A percentile compares a stretch with the other conserved stretches of the same genome.
phyloP scores from a whole-genome alignment of 2,113 vertebrate species.

The Triplophysa dalaica region DNA sequence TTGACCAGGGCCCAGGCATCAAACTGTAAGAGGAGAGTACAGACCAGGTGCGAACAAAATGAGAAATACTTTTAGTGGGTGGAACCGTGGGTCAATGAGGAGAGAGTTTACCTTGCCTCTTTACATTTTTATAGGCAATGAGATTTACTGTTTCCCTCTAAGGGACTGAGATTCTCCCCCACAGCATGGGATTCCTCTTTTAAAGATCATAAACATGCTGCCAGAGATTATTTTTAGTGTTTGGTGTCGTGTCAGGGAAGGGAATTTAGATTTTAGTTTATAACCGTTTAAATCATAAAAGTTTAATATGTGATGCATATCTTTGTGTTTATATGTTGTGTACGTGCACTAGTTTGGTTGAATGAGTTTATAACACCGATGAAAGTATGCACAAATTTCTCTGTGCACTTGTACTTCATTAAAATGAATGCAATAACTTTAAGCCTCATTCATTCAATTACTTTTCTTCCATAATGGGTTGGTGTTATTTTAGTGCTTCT shows the following conservation, averaged over 20 bases:
- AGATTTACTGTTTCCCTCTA: conserved; percentile 38
- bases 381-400: conserved; percentile 15
- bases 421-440: conserved; percentile 38
- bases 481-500: neutral
- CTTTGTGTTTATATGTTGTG: conserved; percentile 51
- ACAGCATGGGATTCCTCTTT: conserved; percentile 18
- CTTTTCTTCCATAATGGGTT: neutral
- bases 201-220: conserved; percentile 14
- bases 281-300: neutral
- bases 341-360: conserved; percentile 56
- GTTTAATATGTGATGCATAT: neutral
- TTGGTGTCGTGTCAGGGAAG: neutral
- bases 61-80: conserved; percentile 27
- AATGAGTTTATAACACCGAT: conserved; percentile 23
- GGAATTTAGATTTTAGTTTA: neutral
- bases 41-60: conserved; percentile 34
- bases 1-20: conserved; percentile 16
- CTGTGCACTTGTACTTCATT: conserved; percentile 29
- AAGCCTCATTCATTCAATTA: conserved; percentile 30
- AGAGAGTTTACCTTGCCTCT: conserved; percentile 25
- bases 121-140: conserved; percentile 37
- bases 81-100: conserved; percentile 10
- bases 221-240: conserved; percentile 1
- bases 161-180: conserved; percentile 31
- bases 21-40: neutral